A percentile compares a stretch with the other conserved stretches of the same genome.
These are phyloP conservation scores for Nothobranchius kuhntae DNA, from an alignment of 2,113 vertebrate species.

Conservation along the genomic window DNA sequence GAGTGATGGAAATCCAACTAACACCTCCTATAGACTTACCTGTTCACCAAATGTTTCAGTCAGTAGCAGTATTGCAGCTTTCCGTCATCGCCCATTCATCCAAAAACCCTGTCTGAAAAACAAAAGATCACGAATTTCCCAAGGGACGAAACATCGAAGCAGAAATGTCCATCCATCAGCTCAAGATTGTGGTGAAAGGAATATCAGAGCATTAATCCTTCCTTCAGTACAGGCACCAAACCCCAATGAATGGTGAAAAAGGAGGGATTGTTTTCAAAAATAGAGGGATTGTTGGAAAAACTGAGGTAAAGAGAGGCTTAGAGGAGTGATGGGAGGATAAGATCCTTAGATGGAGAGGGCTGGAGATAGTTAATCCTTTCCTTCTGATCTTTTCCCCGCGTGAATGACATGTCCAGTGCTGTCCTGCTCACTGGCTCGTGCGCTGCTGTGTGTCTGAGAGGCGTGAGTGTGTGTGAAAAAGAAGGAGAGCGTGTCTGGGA, in stretches of 20 bases:
- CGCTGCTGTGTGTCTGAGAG: conserved; percentile 50
- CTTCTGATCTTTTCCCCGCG: conserved; percentile 58
- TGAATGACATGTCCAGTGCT: conserved; percentile 60
- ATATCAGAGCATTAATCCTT: conserved; percentile 61
- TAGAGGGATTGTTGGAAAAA: conserved; percentile 43
- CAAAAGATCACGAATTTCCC: conserved; percentile 21
- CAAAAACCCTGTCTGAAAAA: conserved; percentile 8
- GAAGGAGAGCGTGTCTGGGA: conserved; percentile 30
- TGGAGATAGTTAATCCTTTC: conserved; percentile 71
- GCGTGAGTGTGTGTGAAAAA: conserved; percentile 44
- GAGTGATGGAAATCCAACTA: conserved; percentile 23
- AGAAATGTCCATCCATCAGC: conserved; percentile 53
- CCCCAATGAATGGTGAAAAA: conserved; percentile 51
- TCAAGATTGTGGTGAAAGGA: conserved; percentile 43
- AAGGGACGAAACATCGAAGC: conserved; percentile 6
- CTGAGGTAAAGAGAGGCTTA: conserved; percentile 63
- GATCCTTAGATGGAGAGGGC: conserved; percentile 57
- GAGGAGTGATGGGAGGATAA: conserved; percentile 53
- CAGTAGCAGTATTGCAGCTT: conserved; percentile 32
- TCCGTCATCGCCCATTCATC: conserved; percentile 37
- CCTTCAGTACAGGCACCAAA: conserved; percentile 43
- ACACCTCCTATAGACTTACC: conserved; percentile 59
- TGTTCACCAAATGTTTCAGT: conserved; percentile 51
- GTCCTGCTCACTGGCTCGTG: conserved; percentile 48
- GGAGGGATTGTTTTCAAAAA: conserved; percentile 51